Conservation (phyloP, 2,797 vertebrate species). For the Cichlasoma orientale region DNA sequence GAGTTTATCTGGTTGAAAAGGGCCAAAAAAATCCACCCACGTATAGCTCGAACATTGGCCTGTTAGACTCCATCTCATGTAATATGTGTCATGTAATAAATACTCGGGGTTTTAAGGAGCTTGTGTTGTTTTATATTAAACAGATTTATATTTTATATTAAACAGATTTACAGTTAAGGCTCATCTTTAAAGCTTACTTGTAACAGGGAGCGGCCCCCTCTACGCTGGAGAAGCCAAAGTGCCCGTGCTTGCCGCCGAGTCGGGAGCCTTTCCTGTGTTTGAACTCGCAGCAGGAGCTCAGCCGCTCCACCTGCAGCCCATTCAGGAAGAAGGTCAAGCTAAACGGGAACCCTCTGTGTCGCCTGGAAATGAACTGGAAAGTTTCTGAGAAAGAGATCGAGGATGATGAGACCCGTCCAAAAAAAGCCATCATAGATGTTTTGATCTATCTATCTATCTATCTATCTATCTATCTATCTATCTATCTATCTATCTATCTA, state of each 20-base stretch:
- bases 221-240: conserved; percentile 87
- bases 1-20: fast-evolving
- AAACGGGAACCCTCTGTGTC: conserved; percentile 94
- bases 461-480: not conserved
- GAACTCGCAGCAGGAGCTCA: conserved; percentile 97
- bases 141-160: too few species aligned
- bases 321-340: conserved; percentile 95
- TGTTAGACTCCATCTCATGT: not conserved
- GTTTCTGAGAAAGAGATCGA: conserved; percentile 78
- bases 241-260: conserved; percentile 84
- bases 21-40: not conserved
- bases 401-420: not conserved
- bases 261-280: conserved; percentile 85
- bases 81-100: not conserved
- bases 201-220: conserved; percentile 93
- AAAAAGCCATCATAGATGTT: not conserved
- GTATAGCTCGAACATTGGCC: not conserved
- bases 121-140: too few species aligned
- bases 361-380: conserved; percentile 90
- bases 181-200: conserved; percentile 77
- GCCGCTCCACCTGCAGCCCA: conserved; percentile 89
- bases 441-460: not conserved
- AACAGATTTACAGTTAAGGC: not conserved
- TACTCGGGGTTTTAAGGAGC: not conserved
- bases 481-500: fast-evolving